Base-by-base conservation (phyloP, 2,113 vertebrate genomes). In the Sminthopsis crassicaudata region DNA sequence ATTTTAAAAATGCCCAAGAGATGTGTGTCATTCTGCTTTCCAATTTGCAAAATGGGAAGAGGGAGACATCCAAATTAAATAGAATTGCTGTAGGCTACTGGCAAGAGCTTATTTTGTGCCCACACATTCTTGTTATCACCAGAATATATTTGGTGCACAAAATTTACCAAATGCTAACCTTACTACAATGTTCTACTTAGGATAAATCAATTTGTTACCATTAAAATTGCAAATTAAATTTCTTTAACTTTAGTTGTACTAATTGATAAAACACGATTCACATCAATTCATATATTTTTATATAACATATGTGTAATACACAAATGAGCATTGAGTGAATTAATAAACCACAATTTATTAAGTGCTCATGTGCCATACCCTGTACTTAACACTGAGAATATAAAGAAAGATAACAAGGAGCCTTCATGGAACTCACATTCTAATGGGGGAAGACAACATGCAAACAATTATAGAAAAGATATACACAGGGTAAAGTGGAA, bases 91-190 rank as follows among this genome's bases (percentile, higher is more conserved):
- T 30, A 93, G 53, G 7, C 25, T 90, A n/a, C 22, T 36, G 27
- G 76, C 24, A 57, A 50, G 55, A 8, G 57, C 10, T n/a, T 53
- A 7, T 42, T 84, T 26, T 53, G 2, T 53, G 89, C 84, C 42
- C 53, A 94, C 10, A 93, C 92, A 91, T 53, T 95, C 93, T 93
- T 89, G 12, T 50, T 94, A 67, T 12, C 36, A 67, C 3, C 11
- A 8, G 96, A 76, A 94, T 90, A 91, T 91, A 55, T 36, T 90
- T 36, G 3, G 3, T 54, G 25, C 94, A 42, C 24, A 76, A 53
- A 94, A 94, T 50, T 90, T 94, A 92, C 89, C 67, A 95, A 89
- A 55, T 53, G 52, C 52, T 55, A 84, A 22, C 84, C 94, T 91
- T 76, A 67, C 48, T 60, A 51, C 8, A 53, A 84, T 11, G n/a